Base-by-base conservation (phyloP, 2,113 vertebrate species). In the Pseudorasbora parva region DNA sequence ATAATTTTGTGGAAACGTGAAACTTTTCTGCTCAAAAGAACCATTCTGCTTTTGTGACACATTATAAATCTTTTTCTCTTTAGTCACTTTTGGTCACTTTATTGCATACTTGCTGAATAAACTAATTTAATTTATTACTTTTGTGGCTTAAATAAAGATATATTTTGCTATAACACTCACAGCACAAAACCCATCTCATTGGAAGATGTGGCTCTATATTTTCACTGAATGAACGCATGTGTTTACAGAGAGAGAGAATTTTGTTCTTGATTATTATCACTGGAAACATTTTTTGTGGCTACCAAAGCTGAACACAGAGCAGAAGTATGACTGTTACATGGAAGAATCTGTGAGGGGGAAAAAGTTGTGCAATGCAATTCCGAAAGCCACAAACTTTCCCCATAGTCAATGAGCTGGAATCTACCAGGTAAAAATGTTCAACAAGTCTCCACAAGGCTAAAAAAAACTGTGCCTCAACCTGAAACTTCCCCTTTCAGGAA, bases 61-160 rank as follows among this genome's bases (percentile, higher is more conserved):
- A 56, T n/a, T 9, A 57, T n/a, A 57, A 57, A n/a, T 23, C 0
- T 23, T 0, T 37, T 5, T 37, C 5, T 37, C 57, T 62, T 64
- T 12, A 47, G 45, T 47, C 45, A 30, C 30, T 30, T 30, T 33
- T 33, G 23, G 25, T 14, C 59, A 62, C 0, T 62, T 27, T 62
- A 60, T 60, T 27, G 5, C 10, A 6, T 62, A 25, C 25, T 60
- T 60, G 10, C 9, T 47, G 45, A 47, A 47, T 47, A 47, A 47
- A 11, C 45, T 9, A 47, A 47, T 47, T 12, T 30, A 12, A 47
- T 47, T 12, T 47, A 47, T 62, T 23, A 27, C 4, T 25, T 84
- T 45, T 92, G 86, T 91, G 92, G 85, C 81, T 89, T 86, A 87
- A 87, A 89, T 87, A 91, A 88, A 92, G 85, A 60, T 43, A 5